phyloP scores from a whole-genome alignment of 2,797 vertebrate species.

The Brachyalestes nurse region DNA sequence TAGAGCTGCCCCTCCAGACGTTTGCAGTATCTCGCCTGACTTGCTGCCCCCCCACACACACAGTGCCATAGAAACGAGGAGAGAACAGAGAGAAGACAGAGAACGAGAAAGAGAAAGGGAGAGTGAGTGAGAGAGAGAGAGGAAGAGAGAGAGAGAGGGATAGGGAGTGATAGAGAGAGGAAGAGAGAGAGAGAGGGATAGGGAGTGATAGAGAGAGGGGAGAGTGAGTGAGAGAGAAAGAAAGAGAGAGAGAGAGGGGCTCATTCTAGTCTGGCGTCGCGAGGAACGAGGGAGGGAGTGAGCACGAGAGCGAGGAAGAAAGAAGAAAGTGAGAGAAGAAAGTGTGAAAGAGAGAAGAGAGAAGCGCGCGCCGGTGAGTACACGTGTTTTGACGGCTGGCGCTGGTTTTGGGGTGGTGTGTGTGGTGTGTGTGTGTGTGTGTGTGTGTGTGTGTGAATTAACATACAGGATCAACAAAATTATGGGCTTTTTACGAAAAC shows the following conservation, averaged over 20 bases:
- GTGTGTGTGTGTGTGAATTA: too few relatives aligned
- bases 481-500: too few relatives aligned
- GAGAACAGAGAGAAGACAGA: constrained; percentile 32
- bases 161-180: constrained; percentile 24
- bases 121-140: constrained; percentile 25
- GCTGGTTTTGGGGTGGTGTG: not conserved
- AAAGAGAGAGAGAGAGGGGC: too few relatives aligned
- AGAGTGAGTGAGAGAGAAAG: too few relatives aligned
- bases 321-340: constrained; percentile 37
- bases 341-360: constrained; percentile 49
- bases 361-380: constrained; percentile 54
- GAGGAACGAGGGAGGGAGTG: too few relatives aligned
- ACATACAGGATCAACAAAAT: too few relatives aligned
- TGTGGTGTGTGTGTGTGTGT: too few relatives aligned
- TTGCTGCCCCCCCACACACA: constrained; percentile 59
- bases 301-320: too few relatives aligned
- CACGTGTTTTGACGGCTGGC: constrained; percentile 60
- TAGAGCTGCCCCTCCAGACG: constrained; percentile 75
- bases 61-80: constrained; percentile 79
- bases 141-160: constrained; percentile 26
- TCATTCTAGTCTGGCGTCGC: too few relatives aligned
- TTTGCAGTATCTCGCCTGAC: constrained; percentile 76
- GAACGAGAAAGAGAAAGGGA: constrained; percentile 12
- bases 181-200: constrained; percentile 24
- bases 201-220: constrained; percentile 16